phyloP scores from a whole-genome alignment of 2,113 vertebrate species.

The Lanius collurio region DNA sequence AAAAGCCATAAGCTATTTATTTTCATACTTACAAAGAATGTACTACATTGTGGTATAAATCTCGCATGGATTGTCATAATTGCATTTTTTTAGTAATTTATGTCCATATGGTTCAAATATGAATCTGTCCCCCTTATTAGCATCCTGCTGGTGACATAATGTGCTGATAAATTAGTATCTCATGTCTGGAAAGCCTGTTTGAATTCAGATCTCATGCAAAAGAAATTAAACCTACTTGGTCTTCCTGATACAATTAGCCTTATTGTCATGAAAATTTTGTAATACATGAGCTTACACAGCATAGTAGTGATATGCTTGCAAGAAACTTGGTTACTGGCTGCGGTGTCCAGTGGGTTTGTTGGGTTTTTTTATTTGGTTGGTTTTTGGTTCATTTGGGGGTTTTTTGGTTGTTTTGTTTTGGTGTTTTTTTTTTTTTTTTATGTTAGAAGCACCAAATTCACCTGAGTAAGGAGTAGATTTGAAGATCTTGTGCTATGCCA shows the following conservation, averaged over 20 bases:
- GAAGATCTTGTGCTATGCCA: background rate
- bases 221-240: background rate
- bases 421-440: background rate
- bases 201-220: background rate
- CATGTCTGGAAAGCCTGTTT: background rate
- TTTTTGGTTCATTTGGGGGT: background rate
- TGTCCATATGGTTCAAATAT: constrained; percentile 13
- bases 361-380: background rate
- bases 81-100: background rate
- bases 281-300: background rate
- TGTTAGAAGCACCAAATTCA: background rate
- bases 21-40: constrained; percentile 20
- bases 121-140: background rate
- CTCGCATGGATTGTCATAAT: background rate
- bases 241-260: background rate
- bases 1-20: constrained; percentile 53
- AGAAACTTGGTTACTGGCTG: background rate
- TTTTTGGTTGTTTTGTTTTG: too few species aligned
- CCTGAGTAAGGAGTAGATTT: background rate
- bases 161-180: constrained; percentile 5
- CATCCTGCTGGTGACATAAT: background rate
- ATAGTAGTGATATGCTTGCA: background rate
- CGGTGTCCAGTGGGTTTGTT: too few species aligned
- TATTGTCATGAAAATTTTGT: background rate
- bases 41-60: constrained; percentile 7